Evolutionary conservation across 2,888 invertebrate species (phyloP).

Genomic region (Lasius platythorax): DNA sequence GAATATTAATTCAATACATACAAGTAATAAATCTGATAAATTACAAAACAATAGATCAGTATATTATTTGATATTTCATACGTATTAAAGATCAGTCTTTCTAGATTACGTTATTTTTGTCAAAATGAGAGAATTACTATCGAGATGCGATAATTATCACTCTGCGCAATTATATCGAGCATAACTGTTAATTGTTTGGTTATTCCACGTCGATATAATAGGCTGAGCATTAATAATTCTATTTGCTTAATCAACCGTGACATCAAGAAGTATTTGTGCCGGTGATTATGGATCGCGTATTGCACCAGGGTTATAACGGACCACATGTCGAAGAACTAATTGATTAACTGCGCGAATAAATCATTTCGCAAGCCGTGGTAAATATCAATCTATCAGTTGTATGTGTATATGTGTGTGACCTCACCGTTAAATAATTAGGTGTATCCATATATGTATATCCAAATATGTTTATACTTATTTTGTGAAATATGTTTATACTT

Average conservation of each 20-base stretch:
- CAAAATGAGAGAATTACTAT: conserved; percentile 30
- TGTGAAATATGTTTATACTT: background rate
- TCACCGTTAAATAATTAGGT: background rate
- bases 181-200: conserved; percentile 56
- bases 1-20: conserved; percentile 15
- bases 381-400: conserved; percentile 32
- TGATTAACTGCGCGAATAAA: conserved; percentile 58
- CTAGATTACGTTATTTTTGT: conserved; percentile 27
- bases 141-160: conserved; percentile 34
- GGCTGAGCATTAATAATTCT: conserved; percentile 66
- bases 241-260: conserved; percentile 67
- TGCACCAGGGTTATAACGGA: conserved; percentile 50
- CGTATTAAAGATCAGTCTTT: conserved; percentile 7
- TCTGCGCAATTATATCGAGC: conserved; percentile 37
- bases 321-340: conserved; percentile 58
- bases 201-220: conserved; percentile 56
- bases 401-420: background rate
- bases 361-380: conserved; percentile 33
- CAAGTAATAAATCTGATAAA: background rate
- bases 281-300: conserved; percentile 54
- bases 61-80: background rate
- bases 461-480: background rate
- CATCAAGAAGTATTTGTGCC: conserved; percentile 48
- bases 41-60: background rate
- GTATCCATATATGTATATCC: background rate